Percentiles rank a stretch among this genome's conserved stretches.
Evolutionary conservation across 2,888 invertebrate species (phyloP).

Genomic region (Cancer borealis): DNA sequence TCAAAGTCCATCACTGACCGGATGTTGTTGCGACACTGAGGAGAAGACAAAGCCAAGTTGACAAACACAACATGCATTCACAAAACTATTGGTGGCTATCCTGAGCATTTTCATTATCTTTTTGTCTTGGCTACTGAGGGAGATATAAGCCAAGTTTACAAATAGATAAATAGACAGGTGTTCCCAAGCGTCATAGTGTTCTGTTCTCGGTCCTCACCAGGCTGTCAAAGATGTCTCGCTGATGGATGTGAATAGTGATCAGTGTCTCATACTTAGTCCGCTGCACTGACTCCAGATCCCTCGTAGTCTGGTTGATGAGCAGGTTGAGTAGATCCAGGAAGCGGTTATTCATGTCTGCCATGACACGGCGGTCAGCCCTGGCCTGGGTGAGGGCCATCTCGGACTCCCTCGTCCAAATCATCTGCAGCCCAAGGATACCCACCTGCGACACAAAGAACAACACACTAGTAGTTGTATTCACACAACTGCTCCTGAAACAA

Average conservation of each 20-base stretch:
- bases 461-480: not conserved
- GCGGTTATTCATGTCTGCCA: conserved; percentile 94
- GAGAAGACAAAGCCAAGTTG: no score
- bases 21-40: conserved; percentile 92
- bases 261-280: conserved; percentile 97
- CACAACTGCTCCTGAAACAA: not conserved
- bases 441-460: conserved; percentile 80
- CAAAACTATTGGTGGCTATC: not conserved
- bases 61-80: conserved; percentile 11
- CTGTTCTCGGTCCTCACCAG: conserved; percentile 84
- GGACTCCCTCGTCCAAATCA: conserved; percentile 97
- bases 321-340: conserved; percentile 95
- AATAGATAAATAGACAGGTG: not conserved
- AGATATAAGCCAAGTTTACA: not conserved
- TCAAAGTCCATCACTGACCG: conserved; percentile 95
- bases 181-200: not conserved
- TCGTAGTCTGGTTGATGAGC: conserved; percentile 96
- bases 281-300: conserved; percentile 93
- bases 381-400: conserved; percentile 94
- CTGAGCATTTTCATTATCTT: not conserved
- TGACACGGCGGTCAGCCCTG: conserved; percentile 94
- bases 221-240: conserved; percentile 97
- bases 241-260: conserved; percentile 98
- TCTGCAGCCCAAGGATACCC: conserved; percentile 96
- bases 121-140: not conserved